A percentile compares a stretch with the other conserved stretches of the same genome.
phyloP scores from a whole-genome alignment of 2,888 invertebrate species.

The Lepidochitona cinerea region DNA sequence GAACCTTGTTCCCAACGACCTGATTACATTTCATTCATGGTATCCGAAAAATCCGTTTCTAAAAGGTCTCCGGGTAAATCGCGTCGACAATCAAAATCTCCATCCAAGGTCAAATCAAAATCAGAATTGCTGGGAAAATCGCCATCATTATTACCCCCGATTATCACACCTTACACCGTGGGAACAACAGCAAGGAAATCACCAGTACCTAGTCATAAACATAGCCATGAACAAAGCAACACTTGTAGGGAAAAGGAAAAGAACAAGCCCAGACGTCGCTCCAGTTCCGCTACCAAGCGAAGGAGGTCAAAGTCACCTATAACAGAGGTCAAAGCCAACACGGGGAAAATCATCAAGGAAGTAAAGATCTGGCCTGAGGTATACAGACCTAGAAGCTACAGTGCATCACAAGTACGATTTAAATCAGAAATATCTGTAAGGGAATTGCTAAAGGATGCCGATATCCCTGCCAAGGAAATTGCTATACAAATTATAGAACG shows the following conservation, averaged over 20 bases:
- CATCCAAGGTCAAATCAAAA: background rate
- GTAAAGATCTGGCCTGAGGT: background rate
- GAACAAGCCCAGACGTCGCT: background rate
- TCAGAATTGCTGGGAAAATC: background rate
- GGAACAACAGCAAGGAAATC: background rate
- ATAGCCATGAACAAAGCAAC: background rate
- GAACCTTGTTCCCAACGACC: background rate
- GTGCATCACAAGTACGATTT: background rate
- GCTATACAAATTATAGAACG: constrained; percentile 17
- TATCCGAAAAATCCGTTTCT: background rate
- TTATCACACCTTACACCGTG: background rate
- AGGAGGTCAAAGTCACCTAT: background rate
- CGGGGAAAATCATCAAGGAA: background rate
- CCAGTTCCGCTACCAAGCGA: background rate
- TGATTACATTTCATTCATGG: background rate
- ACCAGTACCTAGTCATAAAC: background rate
- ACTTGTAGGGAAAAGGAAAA: background rate
- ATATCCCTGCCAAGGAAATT: constrained; percentile 20
- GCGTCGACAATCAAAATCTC: background rate
- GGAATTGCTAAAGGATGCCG: constrained; percentile 11
- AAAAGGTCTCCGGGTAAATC: background rate
- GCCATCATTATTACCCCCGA: background rate
- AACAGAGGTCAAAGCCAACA: background rate
- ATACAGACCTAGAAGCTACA: background rate
- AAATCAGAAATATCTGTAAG: background rate